phyloP scores from a whole-genome alignment of 2,797 vertebrate species.

The Lates japonicus region DNA sequence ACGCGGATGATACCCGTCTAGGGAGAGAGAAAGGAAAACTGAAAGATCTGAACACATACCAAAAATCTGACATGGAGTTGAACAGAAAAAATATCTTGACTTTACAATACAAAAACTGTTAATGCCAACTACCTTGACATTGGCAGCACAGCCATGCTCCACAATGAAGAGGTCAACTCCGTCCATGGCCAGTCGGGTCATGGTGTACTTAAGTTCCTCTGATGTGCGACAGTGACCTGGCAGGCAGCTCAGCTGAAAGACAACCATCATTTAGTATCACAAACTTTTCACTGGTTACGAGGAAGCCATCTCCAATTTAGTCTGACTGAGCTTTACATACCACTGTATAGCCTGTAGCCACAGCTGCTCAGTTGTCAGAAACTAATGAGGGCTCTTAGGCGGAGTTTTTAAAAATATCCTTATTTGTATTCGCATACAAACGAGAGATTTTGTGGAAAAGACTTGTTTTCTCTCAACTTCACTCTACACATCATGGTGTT shows the following conservation, averaged over 20 bases:
- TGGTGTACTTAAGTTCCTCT: constrained; percentile 97
- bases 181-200: constrained; percentile 95
- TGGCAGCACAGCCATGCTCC: constrained; percentile 97
- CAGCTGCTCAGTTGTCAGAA: constrained; percentile 45
- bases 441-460: constrained; percentile 32
- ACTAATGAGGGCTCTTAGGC: constrained; percentile 56
- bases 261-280: constrained; percentile 19
- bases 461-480: constrained; percentile 20
- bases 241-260: constrained; percentile 78
- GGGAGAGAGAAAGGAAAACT: neutral
- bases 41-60: neutral
- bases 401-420: constrained; percentile 57
- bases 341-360: constrained; percentile 28
- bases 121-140: constrained; percentile 88
- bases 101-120: neutral
- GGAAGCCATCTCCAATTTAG: constrained; percentile 13
- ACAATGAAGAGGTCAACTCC: constrained; percentile 94
- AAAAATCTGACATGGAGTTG: neutral
- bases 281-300: constrained; percentile 13
- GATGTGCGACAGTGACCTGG: constrained; percentile 95
- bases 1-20: constrained; percentile 93
- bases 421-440: constrained; percentile 55
- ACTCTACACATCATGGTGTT: neutral
- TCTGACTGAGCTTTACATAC: constrained; percentile 24
- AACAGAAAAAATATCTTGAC: neutral